These are phyloP conservation scores for Lophotis ruficrista DNA, from an alignment of 2,113 vertebrate species.

Conservation along the genomic window DNA sequence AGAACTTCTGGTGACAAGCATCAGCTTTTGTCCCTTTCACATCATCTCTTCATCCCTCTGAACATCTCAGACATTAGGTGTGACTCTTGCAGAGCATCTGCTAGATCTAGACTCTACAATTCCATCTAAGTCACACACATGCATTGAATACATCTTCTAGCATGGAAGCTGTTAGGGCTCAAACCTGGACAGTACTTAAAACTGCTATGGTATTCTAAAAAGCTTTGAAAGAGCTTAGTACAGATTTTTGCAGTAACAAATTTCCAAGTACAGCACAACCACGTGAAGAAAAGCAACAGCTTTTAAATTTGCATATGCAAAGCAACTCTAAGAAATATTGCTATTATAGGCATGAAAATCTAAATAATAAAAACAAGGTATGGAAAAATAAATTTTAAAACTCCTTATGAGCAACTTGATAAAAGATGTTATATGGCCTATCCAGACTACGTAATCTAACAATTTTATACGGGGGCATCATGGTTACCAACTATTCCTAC, in stretches of 20 bases:
- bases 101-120: background rate
- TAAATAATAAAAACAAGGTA: background rate
- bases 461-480: background rate
- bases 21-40: background rate
- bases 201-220: background rate
- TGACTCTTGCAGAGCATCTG: background rate
- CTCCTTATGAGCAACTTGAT: background rate
- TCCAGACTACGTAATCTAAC: background rate
- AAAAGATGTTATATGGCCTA: background rate
- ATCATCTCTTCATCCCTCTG: background rate
- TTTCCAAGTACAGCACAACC: background rate
- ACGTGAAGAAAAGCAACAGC: background rate
- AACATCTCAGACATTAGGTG: background rate
- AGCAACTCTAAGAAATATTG: background rate
- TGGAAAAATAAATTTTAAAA: background rate
- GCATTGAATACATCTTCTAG: background rate
- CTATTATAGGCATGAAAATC: background rate
- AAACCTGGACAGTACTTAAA: background rate
- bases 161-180: background rate
- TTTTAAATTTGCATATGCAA: background rate
- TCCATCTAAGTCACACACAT: background rate
- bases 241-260: background rate
- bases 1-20: background rate
- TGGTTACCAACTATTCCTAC: background rate
- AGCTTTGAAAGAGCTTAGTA: background rate